Base-by-base conservation (phyloP, 2,113 vertebrate genomes). In the Psophia crepitans region DNA sequence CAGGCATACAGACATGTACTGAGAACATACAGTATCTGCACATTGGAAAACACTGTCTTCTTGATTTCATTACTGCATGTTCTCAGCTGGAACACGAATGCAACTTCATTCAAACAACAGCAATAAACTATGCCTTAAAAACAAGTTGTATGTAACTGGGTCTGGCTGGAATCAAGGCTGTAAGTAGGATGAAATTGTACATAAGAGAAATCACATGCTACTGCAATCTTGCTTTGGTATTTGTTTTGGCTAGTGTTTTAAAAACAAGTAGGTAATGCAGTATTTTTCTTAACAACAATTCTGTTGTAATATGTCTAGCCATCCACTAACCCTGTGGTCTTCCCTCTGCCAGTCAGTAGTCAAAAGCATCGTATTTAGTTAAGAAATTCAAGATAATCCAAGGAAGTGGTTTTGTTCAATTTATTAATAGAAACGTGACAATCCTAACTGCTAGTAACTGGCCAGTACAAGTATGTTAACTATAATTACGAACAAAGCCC, bases 1-100 rank as follows among this genome's bases (percentile, higher is more conserved):
- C 92, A 97, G 68, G 93, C 92, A 94, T 51, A 93, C 54, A 89
- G 96, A 65, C 91, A 89, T 95, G 92, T 84, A 89, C 97, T 49
- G 57, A 71, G 77, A 96, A 95, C 90, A 94, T 51, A 95, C 64
- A 84, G 91, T 64, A 89, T 95, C 93, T 95, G 74, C 81, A 92
- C 96, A 96, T 1, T 80, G 39, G 93, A 88, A 97, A 97, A 96
- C 73, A 95, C 66, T 90, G 51, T 81, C 70, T 89, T 94, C 11
- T 21, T 84, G 11, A 93, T 97, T 97, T 94, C 85, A 73, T 61
- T 82, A 87, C 73, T 92, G 76, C 53, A 86, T 76, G 91, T 92
- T 96, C 41, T 11, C 87, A 96, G 89, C 77, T 95, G 89, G 93
- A 95, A 95, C 64, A 77, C 6, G 61, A 95, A 90, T 27, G 68